phyloP scores from a whole-genome alignment of 2,113 vertebrate genomes.

The Epinephelus moara region DNA sequence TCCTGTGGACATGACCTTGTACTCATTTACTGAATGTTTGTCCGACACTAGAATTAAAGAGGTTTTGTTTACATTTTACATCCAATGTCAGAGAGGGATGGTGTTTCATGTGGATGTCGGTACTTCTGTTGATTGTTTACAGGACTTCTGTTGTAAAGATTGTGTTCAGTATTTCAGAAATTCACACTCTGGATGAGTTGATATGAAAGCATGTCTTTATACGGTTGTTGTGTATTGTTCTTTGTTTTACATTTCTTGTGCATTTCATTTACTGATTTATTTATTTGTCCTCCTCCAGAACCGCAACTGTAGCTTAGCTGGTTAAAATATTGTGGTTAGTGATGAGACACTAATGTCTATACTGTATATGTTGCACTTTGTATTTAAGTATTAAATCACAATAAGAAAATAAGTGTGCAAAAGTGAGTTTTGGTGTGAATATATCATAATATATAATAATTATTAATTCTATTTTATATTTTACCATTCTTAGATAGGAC shows the following conservation, averaged over 20 bases:
- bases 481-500: background rate
- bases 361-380: conserved; percentile 81
- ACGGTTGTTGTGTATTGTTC: conserved; percentile 45
- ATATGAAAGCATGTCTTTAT: conserved; percentile 72
- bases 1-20: conserved; percentile 84
- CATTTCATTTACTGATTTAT: conserved; percentile 42
- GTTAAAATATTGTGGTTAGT: conserved; percentile 67
- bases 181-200: conserved; percentile 40
- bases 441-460: conserved; percentile 1
- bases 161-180: conserved; percentile 82
- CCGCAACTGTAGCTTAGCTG: conserved; percentile 70
- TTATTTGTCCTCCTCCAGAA: conserved; percentile 55
- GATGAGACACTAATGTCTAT: conserved; percentile 65
- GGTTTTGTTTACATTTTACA: conserved; percentile 67
- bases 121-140: conserved; percentile 64
- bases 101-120: conserved; percentile 64
- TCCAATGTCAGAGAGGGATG: conserved; percentile 47
- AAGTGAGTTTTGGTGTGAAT: conserved; percentile 19
- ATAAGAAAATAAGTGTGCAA: conserved; percentile 34
- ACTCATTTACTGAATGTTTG: conserved; percentile 72
- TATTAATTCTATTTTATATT: too few species aligned
- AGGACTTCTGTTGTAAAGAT: conserved; percentile 72
- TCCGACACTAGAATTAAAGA: conserved; percentile 45
- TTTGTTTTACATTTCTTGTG: conserved; percentile 27
- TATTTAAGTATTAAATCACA: conserved; percentile 79